Conservation (phyloP, 2,797 vertebrate genomes). For the Sebastiscus tertius region DNA sequence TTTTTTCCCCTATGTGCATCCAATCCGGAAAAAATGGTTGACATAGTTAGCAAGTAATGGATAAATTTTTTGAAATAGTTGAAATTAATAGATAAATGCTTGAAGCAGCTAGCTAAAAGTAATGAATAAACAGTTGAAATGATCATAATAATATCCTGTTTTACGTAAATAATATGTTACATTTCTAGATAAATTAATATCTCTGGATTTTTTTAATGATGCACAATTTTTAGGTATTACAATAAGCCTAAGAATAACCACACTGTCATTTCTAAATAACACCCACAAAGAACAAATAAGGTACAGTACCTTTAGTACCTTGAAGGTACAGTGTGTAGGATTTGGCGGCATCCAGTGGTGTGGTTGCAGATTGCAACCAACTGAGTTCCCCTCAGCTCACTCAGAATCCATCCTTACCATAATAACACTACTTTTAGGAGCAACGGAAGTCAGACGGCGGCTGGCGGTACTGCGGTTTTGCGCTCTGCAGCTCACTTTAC, state of each 20-base stretch:
- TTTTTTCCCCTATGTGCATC: not conserved
- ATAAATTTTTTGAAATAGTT: not conserved
- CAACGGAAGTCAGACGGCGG: no score
- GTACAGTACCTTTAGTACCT: no score
- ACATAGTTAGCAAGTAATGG: not conserved
- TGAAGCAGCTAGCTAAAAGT: not conserved
- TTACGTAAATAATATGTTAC: not conserved
- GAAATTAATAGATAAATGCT: not conserved
- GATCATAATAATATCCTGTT: not conserved
- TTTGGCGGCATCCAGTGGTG: no score
- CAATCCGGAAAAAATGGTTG: not conserved
- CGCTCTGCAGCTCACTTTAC: no score
- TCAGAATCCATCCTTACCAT: no score
- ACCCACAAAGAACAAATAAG: not conserved
- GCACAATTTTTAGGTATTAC: not conserved
- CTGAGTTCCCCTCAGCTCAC: no score
- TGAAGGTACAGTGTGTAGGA: no score
- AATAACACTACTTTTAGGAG: no score
- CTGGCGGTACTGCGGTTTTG: no score
- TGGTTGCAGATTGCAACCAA: not conserved
- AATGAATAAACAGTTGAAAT: not conserved
- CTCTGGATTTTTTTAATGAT: not conserved
- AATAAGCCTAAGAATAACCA: not conserved
- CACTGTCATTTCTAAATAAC: not conserved
- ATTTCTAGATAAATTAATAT: not conserved